These are phyloP conservation scores for Drosophila pallidifrons DNA, from an alignment of 1,140 invertebrate genomes.

Conservation along the genomic window DNA sequence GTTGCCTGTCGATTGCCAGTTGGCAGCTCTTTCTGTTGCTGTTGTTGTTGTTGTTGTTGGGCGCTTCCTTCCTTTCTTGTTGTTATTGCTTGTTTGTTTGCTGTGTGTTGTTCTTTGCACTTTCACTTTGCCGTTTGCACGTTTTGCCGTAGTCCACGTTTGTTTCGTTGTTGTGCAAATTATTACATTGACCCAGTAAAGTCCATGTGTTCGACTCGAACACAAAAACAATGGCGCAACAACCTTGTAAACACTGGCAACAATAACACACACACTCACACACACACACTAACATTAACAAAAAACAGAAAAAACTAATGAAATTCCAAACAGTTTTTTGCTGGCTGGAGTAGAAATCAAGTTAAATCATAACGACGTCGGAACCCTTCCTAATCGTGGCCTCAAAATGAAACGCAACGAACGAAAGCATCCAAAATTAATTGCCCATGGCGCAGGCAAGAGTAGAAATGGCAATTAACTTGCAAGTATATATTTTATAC, in stretches of 20 bases:
- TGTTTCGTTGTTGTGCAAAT: constrained; percentile 68
- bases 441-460: constrained; percentile 32
- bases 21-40: constrained; percentile 14
- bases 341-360: not conserved
- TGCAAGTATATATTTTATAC: constrained; percentile 42
- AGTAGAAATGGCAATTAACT: constrained; percentile 67
- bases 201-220: constrained; percentile 40
- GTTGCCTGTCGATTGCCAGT: constrained; percentile 51
- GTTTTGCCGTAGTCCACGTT: constrained; percentile 66
- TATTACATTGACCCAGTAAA: constrained; percentile 79
- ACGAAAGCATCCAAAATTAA: constrained; percentile 45
- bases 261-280: not conserved
- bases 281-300: not conserved
- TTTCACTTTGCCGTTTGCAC: constrained; percentile 64
- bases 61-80: not conserved
- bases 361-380: constrained; percentile 1
- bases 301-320: constrained; percentile 1
- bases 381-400: constrained; percentile 2
- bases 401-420: not conserved
- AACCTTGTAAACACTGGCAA: constrained; percentile 1
- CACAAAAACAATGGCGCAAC: not conserved
- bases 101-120: constrained; percentile 50
- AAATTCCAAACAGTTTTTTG: constrained; percentile 6
- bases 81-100: constrained; percentile 33
- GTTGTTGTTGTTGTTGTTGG: constrained; percentile 3